Evolutionary conservation across 2,113 vertebrate genomes (phyloP).

Genomic region (Mustela nigripes): DNA sequence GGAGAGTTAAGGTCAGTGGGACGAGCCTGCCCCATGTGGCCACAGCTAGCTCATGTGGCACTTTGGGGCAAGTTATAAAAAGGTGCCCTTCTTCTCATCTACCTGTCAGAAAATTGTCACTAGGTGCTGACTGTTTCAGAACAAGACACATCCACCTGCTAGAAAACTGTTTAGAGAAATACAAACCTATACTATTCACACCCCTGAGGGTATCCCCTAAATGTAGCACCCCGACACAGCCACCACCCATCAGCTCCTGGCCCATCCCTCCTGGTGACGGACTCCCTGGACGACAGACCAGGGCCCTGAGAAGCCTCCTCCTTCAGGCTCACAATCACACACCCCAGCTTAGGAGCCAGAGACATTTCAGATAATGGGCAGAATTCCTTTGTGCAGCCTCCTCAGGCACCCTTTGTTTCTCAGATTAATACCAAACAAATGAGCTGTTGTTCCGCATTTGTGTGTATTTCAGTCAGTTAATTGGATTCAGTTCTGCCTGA

Average conservation of each 20-base stretch:
- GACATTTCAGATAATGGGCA: not conserved
- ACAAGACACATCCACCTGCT: not conserved
- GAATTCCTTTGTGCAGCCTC: not conserved
- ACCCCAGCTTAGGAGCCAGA: too few relatives aligned
- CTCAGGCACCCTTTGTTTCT: not conserved
- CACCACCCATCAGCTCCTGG: not conserved
- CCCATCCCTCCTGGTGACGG: not conserved
- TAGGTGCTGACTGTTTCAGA: not conserved
- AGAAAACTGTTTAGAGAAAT: not conserved
- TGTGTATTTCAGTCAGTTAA: not conserved
- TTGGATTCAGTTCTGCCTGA: not conserved
- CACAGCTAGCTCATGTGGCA: not conserved
- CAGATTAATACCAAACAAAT: not conserved
- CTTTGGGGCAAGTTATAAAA: not conserved
- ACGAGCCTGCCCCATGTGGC: rapidly evolving
- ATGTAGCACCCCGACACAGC: not conserved
- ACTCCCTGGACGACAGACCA: not conserved
- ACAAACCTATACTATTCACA: rapidly evolving
- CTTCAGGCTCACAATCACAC: too few relatives aligned
- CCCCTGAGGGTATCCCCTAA: rapidly evolving
- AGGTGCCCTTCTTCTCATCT: not conserved
- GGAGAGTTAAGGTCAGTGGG: not conserved
- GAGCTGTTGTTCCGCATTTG: not conserved
- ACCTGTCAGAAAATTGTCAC: not conserved
- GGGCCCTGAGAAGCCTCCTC: not conserved